phyloP scores from a whole-genome alignment of 2,888 invertebrate genomes.

The Melangyna quadrimaculata region DNA sequence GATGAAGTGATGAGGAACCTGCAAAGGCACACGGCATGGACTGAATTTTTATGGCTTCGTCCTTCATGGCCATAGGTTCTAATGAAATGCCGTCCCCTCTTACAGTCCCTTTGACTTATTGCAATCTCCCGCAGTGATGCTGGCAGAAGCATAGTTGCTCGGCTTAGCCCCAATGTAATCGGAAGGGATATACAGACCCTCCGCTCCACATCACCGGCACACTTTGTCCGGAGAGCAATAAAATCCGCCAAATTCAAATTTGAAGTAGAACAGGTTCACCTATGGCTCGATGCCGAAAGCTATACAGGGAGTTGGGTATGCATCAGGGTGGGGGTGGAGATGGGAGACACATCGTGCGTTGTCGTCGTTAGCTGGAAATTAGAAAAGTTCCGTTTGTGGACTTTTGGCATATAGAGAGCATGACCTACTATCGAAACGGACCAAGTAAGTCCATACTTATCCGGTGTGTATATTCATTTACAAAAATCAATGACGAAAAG shows the following conservation, averaged over 20 bases:
- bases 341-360: constrained; percentile 22
- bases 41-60: constrained; percentile 29
- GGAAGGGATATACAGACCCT: background rate
- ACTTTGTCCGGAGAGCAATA: constrained; percentile 30
- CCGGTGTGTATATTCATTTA: constrained; percentile 37
- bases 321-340: no score
- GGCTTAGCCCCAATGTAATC: background rate
- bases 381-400: constrained; percentile 38
- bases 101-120: constrained; percentile 50
- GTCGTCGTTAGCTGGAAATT: constrained; percentile 23
- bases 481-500: constrained; percentile 42
- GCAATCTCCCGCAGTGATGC: constrained; percentile 41
- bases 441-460: constrained; percentile 42
- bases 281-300: background rate
- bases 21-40: constrained; percentile 11
- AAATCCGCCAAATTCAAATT: constrained; percentile 46
- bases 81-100: constrained; percentile 27
- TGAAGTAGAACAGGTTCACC: constrained; percentile 9
- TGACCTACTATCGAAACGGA: constrained; percentile 54
- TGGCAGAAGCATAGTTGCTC: background rate
- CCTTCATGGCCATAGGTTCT: constrained; percentile 1
- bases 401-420: constrained; percentile 39
- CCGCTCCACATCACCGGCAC: background rate
- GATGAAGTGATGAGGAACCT: no score
- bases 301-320: background rate